A percentile compares a stretch with the other conserved stretches of the same genome.
Conservation (phyloP, 92 coral and sea anemone genomes). For the Metridium senile region DNA sequence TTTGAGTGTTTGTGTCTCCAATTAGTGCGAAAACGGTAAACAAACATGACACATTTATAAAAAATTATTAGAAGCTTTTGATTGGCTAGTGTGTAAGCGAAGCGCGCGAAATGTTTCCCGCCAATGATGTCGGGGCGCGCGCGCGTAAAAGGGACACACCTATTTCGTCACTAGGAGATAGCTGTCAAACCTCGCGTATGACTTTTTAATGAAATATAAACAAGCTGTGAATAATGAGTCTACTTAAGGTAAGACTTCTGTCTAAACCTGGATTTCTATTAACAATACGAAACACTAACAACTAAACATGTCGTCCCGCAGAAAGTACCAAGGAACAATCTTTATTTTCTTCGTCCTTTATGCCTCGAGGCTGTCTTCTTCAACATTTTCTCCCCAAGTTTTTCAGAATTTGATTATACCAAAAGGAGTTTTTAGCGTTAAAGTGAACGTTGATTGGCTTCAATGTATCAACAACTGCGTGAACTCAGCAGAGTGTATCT, state of each 20-base stretch:
- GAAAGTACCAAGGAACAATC: not conserved
- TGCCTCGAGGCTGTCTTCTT: not conserved
- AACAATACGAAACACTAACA: not conserved
- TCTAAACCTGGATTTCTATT: not conserved
- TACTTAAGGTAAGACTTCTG: not conserved
- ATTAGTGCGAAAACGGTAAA: too few species aligned
- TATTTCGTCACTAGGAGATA: conserved; percentile 18
- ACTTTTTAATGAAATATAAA: conserved; percentile 32
- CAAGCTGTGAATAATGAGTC: not conserved
- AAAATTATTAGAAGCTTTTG: too few species aligned
- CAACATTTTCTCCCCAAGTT: conserved; percentile 9
- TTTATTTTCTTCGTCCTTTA: not conserved
- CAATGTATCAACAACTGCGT: conserved; percentile 15
- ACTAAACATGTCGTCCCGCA: not conserved
- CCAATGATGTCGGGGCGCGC: not conserved
- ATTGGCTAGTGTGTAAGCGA: too few species aligned
- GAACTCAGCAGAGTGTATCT: not conserved
- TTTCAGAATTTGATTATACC: not conserved
- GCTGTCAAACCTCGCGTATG: not conserved
- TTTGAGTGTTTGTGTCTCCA: too few species aligned
- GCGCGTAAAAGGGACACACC: not conserved
- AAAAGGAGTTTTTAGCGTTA: conserved; percentile 8
- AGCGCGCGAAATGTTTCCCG: not conserved
- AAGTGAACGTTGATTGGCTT: conserved; percentile 3
- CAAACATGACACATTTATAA: too few species aligned